Conservation (phyloP, 2,113 vertebrate genomes). For the Macaca mulatta region DNA sequence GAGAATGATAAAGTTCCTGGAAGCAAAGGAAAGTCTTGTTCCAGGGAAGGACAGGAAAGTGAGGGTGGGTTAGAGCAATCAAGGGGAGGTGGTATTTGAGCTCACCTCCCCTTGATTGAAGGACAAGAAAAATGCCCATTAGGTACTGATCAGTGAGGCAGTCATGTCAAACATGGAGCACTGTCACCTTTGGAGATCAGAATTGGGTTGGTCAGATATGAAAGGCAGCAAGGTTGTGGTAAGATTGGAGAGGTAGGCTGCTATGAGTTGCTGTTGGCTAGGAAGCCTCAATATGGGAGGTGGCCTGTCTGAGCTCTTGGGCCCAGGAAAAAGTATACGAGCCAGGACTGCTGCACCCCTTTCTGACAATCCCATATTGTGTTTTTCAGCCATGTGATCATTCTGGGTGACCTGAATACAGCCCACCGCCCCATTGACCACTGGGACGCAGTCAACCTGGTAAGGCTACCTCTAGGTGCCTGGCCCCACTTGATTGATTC, state of each 20-base stretch:
- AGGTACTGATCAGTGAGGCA: background rate
- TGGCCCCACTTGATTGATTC: background rate
- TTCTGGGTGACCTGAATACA: slow-evolving; percentile 93
- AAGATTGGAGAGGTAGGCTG: background rate
- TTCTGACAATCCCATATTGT: slow-evolving; percentile 19
- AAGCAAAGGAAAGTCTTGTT: slow-evolving; percentile 44
- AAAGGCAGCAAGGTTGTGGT: background rate
- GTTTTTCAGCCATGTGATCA: slow-evolving; percentile 89
- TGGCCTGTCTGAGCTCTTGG: background rate
- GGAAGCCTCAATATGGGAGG: background rate
- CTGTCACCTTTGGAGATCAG: background rate
- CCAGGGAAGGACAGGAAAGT: slow-evolving; percentile 2
- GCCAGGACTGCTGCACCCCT: background rate
- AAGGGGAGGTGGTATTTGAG: background rate
- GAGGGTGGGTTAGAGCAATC: slow-evolving; percentile 14
- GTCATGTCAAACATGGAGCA: background rate
- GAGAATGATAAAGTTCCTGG: background rate
- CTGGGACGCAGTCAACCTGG: slow-evolving; percentile 88
- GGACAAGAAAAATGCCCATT: slow-evolving; percentile 4
- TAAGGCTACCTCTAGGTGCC: slow-evolving; percentile 78
- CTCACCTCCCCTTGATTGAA: slow-evolving; percentile 2
- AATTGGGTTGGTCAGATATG: background rate
- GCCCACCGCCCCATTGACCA: slow-evolving; percentile 91
- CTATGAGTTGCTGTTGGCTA: background rate
- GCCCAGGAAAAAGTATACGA: background rate